These are phyloP conservation scores for Cryptotermes secundus DNA, from an alignment of 1,140 invertebrate species.

Conservation along the genomic window DNA sequence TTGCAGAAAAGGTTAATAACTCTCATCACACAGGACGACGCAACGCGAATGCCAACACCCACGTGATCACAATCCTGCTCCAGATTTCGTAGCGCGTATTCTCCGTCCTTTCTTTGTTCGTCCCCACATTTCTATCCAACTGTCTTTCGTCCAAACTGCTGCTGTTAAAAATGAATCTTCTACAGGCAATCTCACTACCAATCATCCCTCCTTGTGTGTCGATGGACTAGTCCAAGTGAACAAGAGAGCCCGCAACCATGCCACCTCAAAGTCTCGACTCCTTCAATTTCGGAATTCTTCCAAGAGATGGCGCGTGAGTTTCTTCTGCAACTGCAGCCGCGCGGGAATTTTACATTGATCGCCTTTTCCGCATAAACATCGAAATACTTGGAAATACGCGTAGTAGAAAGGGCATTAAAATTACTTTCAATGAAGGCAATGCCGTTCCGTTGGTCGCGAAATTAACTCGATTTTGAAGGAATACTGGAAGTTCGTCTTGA, in stretches of 20 bases:
- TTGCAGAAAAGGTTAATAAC: too few relatives aligned
- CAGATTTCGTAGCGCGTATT: too few relatives aligned
- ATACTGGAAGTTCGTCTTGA: too few relatives aligned
- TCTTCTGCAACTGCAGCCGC: background rate
- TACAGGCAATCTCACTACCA: background rate
- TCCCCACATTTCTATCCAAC: background rate
- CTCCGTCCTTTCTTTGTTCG: background rate
- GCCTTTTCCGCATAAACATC: too few relatives aligned
- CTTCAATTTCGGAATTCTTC: background rate
- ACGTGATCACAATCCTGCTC: background rate
- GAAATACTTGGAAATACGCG: background rate
- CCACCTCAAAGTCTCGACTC: background rate
- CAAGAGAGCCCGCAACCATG: too few relatives aligned
- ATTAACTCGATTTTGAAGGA: too few relatives aligned
- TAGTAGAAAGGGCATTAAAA: background rate
- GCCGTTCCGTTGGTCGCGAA: too few relatives aligned
- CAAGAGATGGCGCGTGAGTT: background rate
- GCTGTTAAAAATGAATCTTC: slow-evolving; percentile 9
- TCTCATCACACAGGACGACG: too few relatives aligned
- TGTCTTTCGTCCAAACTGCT: background rate
- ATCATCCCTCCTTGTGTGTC: background rate
- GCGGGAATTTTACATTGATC: slow-evolving; percentile 10
- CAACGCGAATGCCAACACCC: background rate
- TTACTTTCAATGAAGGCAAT: too few relatives aligned
- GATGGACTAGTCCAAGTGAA: background rate